Percentiles rank a stretch among this genome's conserved stretches.
Conservation (phyloP, 1,140 invertebrate species). For the Contarinia nasturtii region DNA sequence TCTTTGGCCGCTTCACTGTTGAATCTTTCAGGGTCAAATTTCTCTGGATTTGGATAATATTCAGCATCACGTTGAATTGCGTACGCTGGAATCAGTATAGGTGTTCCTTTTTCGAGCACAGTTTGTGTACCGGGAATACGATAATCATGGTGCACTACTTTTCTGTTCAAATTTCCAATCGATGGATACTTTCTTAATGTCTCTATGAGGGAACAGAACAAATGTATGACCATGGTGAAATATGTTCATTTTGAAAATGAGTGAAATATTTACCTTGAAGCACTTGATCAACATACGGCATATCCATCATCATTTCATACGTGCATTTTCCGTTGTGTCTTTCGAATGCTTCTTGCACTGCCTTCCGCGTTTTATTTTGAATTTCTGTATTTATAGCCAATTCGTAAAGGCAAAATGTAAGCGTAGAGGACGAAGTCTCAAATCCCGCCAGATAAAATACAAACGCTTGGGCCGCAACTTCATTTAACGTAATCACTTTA, state of each 20-base stretch:
- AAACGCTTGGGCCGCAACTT: neutral
- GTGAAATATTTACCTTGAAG: conserved; percentile 15
- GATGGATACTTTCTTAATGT: conserved; percentile 17
- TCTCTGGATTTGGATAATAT: conserved; percentile 32
- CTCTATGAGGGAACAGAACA: conserved; percentile 3
- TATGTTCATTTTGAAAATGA: neutral
- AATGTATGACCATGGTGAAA: no score
- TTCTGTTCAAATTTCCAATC: conserved; percentile 6
- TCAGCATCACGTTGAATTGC: conserved; percentile 25
- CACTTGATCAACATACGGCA: conserved; percentile 23
- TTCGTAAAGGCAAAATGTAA: conserved; percentile 23
- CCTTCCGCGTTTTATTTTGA: conserved; percentile 27
- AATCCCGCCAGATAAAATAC: no score
- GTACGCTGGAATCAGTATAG: conserved; percentile 17
- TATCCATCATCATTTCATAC: conserved; percentile 17
- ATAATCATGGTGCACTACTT: conserved; percentile 12
- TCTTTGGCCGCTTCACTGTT: no score
- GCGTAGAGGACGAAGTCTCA: no score
- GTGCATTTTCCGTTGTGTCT: conserved; percentile 11
- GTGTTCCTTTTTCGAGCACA: conserved; percentile 14
- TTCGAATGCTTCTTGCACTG: conserved; percentile 23
- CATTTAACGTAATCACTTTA: neutral
- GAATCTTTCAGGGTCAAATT: conserved; percentile 31
- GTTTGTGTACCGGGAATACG: conserved; percentile 17
- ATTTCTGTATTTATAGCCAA: conserved; percentile 28